A percentile compares a stretch with the other conserved stretches of the same genome.
Conservation (phyloP, 1,140 invertebrate genomes). For the Heliothis virescens region DNA sequence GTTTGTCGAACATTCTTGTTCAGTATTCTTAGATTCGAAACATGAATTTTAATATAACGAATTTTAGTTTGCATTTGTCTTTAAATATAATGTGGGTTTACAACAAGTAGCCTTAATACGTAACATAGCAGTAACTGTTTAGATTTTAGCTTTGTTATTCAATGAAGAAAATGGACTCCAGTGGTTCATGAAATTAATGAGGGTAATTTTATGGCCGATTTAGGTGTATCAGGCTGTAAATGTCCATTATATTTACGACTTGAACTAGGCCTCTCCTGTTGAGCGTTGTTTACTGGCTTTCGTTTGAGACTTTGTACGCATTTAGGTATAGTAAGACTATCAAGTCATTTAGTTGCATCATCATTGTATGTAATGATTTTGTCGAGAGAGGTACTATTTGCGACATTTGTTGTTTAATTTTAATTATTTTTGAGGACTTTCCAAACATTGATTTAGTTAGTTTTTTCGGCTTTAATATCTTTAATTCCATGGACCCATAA, state of each 20-base stretch:
- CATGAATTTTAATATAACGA: slow-evolving; percentile 32
- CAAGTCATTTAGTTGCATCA: background rate
- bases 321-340: background rate
- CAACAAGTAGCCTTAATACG: background rate
- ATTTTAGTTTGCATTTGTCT: background rate
- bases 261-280: slow-evolving; percentile 9
- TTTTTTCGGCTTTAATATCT: too few relatives aligned
- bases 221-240: slow-evolving; percentile 1
- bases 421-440: too few relatives aligned
- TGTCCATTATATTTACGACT: slow-evolving; percentile 22
- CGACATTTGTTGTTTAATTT: too few relatives aligned
- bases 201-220: background rate
- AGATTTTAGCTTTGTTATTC: background rate
- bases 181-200: slow-evolving; percentile 12
- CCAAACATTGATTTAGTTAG: too few relatives aligned
- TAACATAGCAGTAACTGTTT: background rate
- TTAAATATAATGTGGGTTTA: background rate
- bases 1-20: slow-evolving; percentile 15
- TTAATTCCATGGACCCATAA: too few relatives aligned
- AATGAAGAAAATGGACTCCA: slow-evolving; percentile 1
- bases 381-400: too few relatives aligned
- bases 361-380: background rate
- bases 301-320: background rate
- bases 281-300: background rate
- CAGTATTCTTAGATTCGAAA: slow-evolving; percentile 3